Evolutionary conservation across 1,140 invertebrate genomes (phyloP), one percentile per base, ranked within the genome.

Genomic region (Drosophila kikkawai): DNA sequence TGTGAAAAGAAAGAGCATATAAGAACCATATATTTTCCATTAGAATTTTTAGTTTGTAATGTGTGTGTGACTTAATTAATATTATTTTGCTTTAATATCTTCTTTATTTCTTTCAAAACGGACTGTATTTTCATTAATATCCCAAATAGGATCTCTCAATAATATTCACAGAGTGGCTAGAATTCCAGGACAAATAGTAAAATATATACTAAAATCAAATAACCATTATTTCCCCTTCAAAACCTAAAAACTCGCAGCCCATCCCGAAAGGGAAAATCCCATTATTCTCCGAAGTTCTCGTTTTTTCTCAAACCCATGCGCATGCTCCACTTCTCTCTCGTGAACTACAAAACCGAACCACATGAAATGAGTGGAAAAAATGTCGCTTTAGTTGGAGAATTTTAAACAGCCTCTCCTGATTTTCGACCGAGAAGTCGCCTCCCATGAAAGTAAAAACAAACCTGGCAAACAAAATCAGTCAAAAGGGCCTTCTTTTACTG

Each of bases 361-460:
- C 60, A 32, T 41, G 3, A 6, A 56, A 15, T 9, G 6, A 7
- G 57, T 19, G 60, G 80, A 42, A 11, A 41, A 77, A 87, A 51
- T 80, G 83, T 61, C 84, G 84, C 82, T 70, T 63, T 64, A 7
- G 19, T 2, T 12, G 1, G 1, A 7, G 6, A 59, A 57, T 17
- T 19, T n/a, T 8, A 32, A 12, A 11, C 6, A 22, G 13, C 58
- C 45, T 71, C 69, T 41, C 29, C 3, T 57, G 66, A 8, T n/a
- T n/a, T n/a, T 47, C 8, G 12, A 0, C 17, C 34, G 22, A 19
- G 36, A 45, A 51, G 42, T 22, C 29, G 57, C 34, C 36, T 48
- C 26, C 36, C 51, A 65, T 56, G 77, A 83, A 76, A 87, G 71
- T 67, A 70, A 74, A 80, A 86, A 76, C 75, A 82, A 82, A 73